Evolutionary conservation across 2,113 vertebrate species (phyloP), one percentile per base, ranked within the genome.

Genomic region (Saguinus midas): DNA sequence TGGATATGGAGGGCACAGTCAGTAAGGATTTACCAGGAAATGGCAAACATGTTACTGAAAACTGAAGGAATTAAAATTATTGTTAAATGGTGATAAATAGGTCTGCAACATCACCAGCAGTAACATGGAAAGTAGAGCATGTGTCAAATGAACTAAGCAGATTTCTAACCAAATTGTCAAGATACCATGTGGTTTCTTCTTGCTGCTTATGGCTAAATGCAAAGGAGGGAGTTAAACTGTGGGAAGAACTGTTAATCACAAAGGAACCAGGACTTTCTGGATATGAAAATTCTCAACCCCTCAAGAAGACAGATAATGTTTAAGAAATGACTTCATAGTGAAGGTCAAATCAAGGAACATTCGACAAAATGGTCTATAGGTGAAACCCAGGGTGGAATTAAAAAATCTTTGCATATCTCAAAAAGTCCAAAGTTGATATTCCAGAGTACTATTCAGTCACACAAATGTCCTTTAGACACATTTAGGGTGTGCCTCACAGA

Each of bases 21-120:
- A 80, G 9, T 83, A 52, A 91, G 37, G 61, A 64, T 48, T 90
- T 93, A 94, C 13, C 83, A 73, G 90, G 58, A 93, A 83, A 72
- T 55, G 52, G 45, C 37, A 90, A 73, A 58, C 21, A 37, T 84
- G 88, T 76, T 81, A 64, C 23, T 20, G 70, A 82, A 70, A 73
- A 66, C 52, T 61, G n/a, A n/a, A 87, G 68, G 61, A 95, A 86
- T 48, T 43, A 20, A 43, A n/a, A 93, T 76, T 78, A 40, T 78
- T 82, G 68, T 78, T 93, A 43, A 40, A 76, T 25, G 57, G 76
- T 82, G 45, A 37, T 48, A n/a, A 70, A 73, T 55, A 92, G 72
- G 48, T 61, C 75, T 94, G 79, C 17, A 91, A 72, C 35, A 64
- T 57, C 72, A 79, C 76, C 52, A 66, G 32, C 68, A 87, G n/a